Percentiles rank a stretch among this genome's conserved stretches.
phyloP scores from a whole-genome alignment of 2,113 vertebrate species.

The Rhagologus leucostigma region DNA sequence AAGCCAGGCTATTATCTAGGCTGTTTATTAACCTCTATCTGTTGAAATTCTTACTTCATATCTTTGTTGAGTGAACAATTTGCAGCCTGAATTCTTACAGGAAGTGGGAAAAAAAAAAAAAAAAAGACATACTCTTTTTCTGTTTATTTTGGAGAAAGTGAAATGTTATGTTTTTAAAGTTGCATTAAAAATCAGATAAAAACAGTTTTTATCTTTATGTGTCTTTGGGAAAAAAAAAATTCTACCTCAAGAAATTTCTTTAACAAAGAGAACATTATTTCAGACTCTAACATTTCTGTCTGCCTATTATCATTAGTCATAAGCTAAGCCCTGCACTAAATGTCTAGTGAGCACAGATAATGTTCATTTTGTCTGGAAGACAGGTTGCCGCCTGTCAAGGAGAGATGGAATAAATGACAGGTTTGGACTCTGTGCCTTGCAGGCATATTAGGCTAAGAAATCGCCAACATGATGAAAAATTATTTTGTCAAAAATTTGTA shows the following conservation, averaged over 20 bases:
- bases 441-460: constrained; percentile 97
- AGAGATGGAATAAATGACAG: constrained; percentile 96
- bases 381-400: constrained; percentile 97
- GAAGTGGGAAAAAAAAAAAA: constrained; percentile 8
- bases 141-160: constrained; percentile 62
- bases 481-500: constrained; percentile 97
- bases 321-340: constrained; percentile 86
- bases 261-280: constrained; percentile 90
- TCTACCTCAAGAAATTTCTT: constrained; percentile 86
- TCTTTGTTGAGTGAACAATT: constrained; percentile 3
- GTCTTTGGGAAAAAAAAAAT: constrained; percentile 72
- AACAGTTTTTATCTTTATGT: constrained; percentile 72
- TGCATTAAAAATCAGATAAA: constrained; percentile 62
- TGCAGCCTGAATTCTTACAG: constrained; percentile 52
- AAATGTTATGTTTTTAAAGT: constrained; percentile 53
- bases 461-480: constrained; percentile 97
- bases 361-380: constrained; percentile 96
- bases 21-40: constrained; percentile 19
- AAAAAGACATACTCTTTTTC: neutral
- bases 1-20: neutral
- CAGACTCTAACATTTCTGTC: constrained; percentile 90
- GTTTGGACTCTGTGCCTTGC: constrained; percentile 94
- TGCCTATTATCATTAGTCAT: constrained; percentile 92
- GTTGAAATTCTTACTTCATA: constrained; percentile 34
- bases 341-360: constrained; percentile 95